Percentiles rank a stretch among this genome's conserved stretches.
Evolutionary conservation across 2,888 invertebrate genomes (phyloP).

Genomic region (Clunio marinus): DNA sequence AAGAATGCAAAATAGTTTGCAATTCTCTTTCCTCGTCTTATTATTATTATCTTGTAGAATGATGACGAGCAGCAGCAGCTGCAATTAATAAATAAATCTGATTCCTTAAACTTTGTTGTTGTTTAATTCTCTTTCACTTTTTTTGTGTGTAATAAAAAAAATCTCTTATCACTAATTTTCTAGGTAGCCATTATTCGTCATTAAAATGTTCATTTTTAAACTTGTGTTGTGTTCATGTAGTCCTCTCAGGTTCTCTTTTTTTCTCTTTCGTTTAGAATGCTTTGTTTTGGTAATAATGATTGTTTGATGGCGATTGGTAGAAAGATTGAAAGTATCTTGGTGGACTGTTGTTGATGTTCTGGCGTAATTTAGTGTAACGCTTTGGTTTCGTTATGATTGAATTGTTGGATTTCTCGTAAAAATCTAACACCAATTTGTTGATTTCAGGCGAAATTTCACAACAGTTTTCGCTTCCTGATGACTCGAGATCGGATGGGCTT

Average conservation of each 20-base stretch:
- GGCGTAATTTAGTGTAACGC: conserved; percentile 21
- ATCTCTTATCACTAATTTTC: conserved; percentile 37
- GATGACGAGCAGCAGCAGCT: conserved; percentile 30
- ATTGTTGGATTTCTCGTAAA: conserved; percentile 29
- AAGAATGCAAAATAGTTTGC: background rate
- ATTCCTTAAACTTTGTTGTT: no score
- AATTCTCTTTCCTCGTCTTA: conserved; percentile 8
- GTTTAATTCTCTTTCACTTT: background rate
- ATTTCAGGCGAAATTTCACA: conserved; percentile 34
- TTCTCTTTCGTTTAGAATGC: conserved; percentile 34
- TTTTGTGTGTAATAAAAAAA: conserved; percentile 32
- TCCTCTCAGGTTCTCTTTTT: conserved; percentile 23
- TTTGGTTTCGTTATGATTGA: conserved; percentile 37
- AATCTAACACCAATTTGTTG: conserved; percentile 35
- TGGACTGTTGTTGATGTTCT: conserved; percentile 34
- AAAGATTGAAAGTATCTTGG: conserved; percentile 22
- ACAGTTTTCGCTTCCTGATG: conserved; percentile 36
- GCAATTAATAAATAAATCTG: conserved; percentile 29
- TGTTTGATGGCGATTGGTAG: conserved; percentile 37
- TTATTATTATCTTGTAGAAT: background rate
- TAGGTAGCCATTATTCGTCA: conserved; percentile 38
- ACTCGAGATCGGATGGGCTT: conserved; percentile 40
- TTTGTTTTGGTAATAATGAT: conserved; percentile 38
- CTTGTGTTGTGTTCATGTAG: conserved; percentile 13
- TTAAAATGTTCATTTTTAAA: conserved; percentile 19